phyloP scores from a whole-genome alignment of 2,113 vertebrate species.

The Agapornis roseicollis region DNA sequence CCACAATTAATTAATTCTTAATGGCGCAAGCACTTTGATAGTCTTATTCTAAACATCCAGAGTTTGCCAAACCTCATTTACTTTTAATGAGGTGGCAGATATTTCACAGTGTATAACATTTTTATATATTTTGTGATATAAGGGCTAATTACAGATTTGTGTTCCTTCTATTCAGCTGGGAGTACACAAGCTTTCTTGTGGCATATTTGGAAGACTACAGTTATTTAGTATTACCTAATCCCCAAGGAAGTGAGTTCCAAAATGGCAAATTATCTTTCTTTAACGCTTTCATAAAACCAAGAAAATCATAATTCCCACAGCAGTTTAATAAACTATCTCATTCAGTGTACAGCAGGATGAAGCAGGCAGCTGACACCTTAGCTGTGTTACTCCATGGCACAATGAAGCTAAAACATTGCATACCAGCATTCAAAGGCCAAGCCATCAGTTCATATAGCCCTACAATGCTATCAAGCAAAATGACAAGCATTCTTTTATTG shows the following conservation, averaged over 20 bases:
- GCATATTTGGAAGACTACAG: background rate
- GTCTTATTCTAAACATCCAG: background rate
- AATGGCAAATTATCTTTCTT: background rate
- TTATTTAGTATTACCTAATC: background rate
- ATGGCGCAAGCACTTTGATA: background rate
- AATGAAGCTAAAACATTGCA: background rate
- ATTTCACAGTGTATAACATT: slow-evolving; percentile 1
- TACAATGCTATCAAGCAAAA: background rate
- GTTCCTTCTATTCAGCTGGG: slow-evolving; percentile 18
- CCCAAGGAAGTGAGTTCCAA: background rate
- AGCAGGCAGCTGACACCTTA: background rate
- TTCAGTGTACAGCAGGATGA: background rate
- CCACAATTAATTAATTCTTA: background rate
- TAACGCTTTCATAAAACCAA: background rate
- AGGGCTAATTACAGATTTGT: slow-evolving; percentile 42
- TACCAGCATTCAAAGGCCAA: background rate
- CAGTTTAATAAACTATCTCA: background rate
- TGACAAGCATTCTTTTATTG: background rate
- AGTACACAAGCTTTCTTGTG: background rate
- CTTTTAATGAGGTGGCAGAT: slow-evolving; percentile 48
- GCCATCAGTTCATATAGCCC: background rate
- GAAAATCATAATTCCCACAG: background rate
- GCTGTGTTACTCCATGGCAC: background rate
- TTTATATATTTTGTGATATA: slow-evolving; percentile 22
- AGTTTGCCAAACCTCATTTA: slow-evolving; percentile 28